A percentile compares a stretch with the other conserved stretches of the same genome.
phyloP scores from a whole-genome alignment of 2,797 vertebrate genomes.

The Catamblyrhynchus diadema region DNA sequence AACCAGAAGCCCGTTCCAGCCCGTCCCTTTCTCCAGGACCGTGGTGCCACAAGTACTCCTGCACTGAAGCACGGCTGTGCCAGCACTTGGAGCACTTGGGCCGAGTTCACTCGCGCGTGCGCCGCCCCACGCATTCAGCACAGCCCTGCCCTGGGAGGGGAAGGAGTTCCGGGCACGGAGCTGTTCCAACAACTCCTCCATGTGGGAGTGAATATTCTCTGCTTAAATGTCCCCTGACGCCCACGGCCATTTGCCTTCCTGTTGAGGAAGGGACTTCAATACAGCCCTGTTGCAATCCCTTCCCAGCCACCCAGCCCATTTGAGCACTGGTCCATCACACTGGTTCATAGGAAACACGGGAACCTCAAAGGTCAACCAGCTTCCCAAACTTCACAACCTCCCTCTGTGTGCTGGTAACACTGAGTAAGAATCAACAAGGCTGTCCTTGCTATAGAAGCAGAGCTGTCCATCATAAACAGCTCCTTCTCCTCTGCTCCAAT shows the following conservation, averaged over 20 bases:
- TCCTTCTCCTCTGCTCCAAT: not conserved
- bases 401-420: fast-evolving
- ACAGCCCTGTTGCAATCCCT: not conserved
- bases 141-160: not conserved
- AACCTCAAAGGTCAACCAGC: not conserved
- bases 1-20: not conserved
- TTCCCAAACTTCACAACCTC: not conserved
- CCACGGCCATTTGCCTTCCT: not conserved
- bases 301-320: not conserved
- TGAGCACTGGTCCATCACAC: fast-evolving
- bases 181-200: slow-evolving; percentile 7
- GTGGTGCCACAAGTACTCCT: not conserved
- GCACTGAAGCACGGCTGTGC: fast-evolving
- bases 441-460: not conserved
- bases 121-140: not conserved
- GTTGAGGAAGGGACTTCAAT: not conserved
- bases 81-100: not conserved
- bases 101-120: not conserved
- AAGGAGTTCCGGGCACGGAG: not conserved
- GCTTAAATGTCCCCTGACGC: slow-evolving; percentile 6
- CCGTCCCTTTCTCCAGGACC: not conserved
- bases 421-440: not conserved
- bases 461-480: not conserved
- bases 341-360: not conserved
- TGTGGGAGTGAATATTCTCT: slow-evolving; percentile 7